Evolutionary conservation across 2,888 invertebrate species (phyloP).

Genomic region (Strigamia transsilvanica): DNA sequence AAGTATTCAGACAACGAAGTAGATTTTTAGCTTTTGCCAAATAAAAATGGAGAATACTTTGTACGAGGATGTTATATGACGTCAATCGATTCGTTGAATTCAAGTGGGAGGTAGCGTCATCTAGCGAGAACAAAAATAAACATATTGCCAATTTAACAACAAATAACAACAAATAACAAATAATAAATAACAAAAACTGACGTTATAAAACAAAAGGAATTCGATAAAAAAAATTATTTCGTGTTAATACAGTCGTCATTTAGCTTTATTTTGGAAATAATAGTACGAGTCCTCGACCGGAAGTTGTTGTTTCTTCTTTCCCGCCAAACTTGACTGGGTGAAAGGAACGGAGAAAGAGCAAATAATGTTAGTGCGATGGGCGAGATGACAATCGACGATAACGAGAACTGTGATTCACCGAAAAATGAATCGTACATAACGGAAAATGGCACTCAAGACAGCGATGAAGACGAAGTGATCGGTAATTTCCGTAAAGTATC

Average conservation of each 20-base stretch:
- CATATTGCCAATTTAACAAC: too few relatives aligned
- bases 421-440: background rate
- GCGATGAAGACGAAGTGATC: background rate
- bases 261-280: background rate
- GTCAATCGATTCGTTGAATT: background rate
- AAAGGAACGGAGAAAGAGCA: background rate
- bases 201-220: background rate
- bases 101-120: background rate
- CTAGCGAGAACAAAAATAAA: background rate
- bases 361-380: background rate
- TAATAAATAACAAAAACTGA: too few relatives aligned
- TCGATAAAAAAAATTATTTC: too few relatives aligned
- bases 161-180: too few relatives aligned
- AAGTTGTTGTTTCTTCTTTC: background rate
- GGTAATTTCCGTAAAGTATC: background rate
- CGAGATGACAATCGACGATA: background rate
- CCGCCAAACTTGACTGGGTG: constrained; percentile 1
- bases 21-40: too few relatives aligned
- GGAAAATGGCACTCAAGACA: background rate
- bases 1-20: too few relatives aligned
- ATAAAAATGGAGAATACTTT: background rate
- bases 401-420: background rate
- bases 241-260: background rate
- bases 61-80: background rate
- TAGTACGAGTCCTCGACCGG: background rate